Conservation (phyloP, 2,888 invertebrate genomes). For the Drosophila paranaensis region DNA sequence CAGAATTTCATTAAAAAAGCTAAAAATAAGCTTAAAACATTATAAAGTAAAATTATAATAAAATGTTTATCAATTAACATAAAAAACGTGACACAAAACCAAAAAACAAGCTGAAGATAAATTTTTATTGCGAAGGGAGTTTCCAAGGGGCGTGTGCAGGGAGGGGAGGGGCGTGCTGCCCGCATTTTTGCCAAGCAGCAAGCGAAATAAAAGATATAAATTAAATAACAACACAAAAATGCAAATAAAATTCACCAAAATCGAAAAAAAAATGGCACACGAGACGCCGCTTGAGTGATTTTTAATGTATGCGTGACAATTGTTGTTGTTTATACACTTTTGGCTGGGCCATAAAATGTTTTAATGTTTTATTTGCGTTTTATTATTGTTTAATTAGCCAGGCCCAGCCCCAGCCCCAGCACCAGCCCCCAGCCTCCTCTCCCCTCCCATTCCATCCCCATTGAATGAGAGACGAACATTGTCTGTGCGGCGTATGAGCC, state of each 20-base stretch:
- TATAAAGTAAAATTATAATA: slow-evolving; percentile 20
- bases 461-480: slow-evolving; percentile 27
- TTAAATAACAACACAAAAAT: slow-evolving; percentile 16
- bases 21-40: too few species aligned
- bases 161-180: not conserved
- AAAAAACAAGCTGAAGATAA: slow-evolving; percentile 19
- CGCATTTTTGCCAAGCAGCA: slow-evolving; percentile 42
- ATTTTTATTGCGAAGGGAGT: slow-evolving; percentile 61
- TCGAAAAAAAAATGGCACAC: slow-evolving; percentile 62
- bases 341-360: slow-evolving; percentile 65
- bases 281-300: slow-evolving; percentile 77
- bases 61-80: slow-evolving; percentile 62
- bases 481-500: slow-evolving; percentile 38
- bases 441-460: not conserved
- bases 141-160: not conserved
- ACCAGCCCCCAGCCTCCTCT: not conserved
- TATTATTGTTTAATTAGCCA: slow-evolving; percentile 73
- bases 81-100: slow-evolving; percentile 47
- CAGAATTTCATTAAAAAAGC: slow-evolving; percentile 40
- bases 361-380: slow-evolving; percentile 70
- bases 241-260: slow-evolving; percentile 4
- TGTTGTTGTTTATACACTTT: slow-evolving; percentile 46
- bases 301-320: slow-evolving; percentile 80
- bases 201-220: slow-evolving; percentile 15
- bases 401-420: not conserved